phyloP scores from a whole-genome alignment of 1,140 invertebrate species.

The Drosophila hydei region DNA sequence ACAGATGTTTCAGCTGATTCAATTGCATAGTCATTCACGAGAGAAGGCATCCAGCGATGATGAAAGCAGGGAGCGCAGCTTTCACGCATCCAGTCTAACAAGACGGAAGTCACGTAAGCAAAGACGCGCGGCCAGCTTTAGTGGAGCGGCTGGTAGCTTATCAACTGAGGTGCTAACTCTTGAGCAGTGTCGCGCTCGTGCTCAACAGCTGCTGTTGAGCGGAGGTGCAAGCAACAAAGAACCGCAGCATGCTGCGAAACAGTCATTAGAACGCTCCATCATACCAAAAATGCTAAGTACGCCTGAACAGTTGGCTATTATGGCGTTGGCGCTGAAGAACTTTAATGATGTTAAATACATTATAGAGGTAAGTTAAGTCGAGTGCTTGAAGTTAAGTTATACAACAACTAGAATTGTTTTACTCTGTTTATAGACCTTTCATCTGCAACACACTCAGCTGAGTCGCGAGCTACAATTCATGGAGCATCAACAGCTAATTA shows the following conservation, averaged over 20 bases:
- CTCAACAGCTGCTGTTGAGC: constrained; percentile 32
- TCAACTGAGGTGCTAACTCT: constrained; percentile 28
- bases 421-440: constrained; percentile 81
- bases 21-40: constrained; percentile 53
- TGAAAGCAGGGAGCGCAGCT: constrained; percentile 68
- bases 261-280: constrained; percentile 54
- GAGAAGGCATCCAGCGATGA: constrained; percentile 79
- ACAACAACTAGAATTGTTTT: not conserved
- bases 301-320: constrained; percentile 75
- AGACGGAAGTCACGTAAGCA: constrained; percentile 67
- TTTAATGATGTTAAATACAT: constrained; percentile 81
- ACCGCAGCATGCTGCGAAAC: not conserved
- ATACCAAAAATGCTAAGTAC: constrained; percentile 76
- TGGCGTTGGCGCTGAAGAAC: constrained; percentile 73
- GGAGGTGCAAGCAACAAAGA: constrained; percentile 4
- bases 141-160: constrained; percentile 42
- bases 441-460: constrained; percentile 80
- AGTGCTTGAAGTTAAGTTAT: not conserved
- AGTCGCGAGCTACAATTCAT: constrained; percentile 84
- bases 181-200: constrained; percentile 42
- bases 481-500: constrained; percentile 83
- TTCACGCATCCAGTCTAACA: constrained; percentile 58
- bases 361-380: constrained; percentile 61
- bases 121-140: constrained; percentile 66
- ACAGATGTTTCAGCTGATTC: constrained; percentile 66